Evolutionary conservation across 2,797 vertebrate genomes (phyloP).

Genomic region (Pangasius sanitwongsei): DNA sequence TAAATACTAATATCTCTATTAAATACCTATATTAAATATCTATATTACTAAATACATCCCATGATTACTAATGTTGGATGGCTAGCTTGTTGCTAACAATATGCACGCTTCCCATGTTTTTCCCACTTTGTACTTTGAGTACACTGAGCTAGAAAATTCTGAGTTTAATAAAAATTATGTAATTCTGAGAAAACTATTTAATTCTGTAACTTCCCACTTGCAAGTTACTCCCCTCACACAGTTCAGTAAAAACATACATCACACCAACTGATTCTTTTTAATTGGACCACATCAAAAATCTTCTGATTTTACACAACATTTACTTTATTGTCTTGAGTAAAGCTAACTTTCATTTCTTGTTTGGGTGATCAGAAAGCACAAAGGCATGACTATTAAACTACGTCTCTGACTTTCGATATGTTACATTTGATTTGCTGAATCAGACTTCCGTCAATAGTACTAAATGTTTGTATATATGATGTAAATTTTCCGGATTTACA

Average conservation of each 20-base stretch:
- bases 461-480: not conserved
- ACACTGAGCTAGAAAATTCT: not conserved
- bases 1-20: no score
- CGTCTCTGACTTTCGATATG: not conserved
- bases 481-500: not conserved
- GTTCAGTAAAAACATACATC: not conserved
- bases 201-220: not conserved
- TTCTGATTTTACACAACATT: not conserved
- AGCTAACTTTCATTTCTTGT: conserved; percentile 14
- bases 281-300: not conserved
- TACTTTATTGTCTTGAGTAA: not conserved
- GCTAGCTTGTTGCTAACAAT: not conserved
- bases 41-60: no score
- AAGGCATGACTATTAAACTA: not conserved
- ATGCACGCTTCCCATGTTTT: not conserved
- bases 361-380: not conserved
- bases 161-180: not conserved
- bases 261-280: not conserved
- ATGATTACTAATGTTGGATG: not conserved
- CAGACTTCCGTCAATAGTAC: not conserved
- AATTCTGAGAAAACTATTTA: not conserved
- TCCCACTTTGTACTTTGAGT: not conserved
- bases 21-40: no score
- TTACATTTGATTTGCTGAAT: not conserved
- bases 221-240: not conserved